Conservation (phyloP, 2,797 vertebrate genomes). For the Pangasius krempfi region DNA sequence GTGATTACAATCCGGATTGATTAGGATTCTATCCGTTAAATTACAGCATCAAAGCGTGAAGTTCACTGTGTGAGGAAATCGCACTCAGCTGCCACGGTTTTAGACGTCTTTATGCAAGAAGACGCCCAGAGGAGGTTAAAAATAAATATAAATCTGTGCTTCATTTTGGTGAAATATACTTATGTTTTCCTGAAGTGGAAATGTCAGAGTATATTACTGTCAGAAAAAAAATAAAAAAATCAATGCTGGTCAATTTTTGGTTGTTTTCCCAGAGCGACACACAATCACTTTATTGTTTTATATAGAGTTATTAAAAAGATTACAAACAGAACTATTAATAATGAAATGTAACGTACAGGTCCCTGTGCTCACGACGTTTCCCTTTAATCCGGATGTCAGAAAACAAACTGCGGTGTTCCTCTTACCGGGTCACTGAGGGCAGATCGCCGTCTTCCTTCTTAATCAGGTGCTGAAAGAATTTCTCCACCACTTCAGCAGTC, state of each 20-base stretch:
- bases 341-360: neutral
- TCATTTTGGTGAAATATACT: neutral
- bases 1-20: too few species aligned
- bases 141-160: neutral
- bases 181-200: neutral
- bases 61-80: too few species aligned
- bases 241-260: neutral
- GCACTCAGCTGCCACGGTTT: too few species aligned
- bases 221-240: too few species aligned
- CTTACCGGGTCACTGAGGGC: conserved; percentile 48
- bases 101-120: too few species aligned
- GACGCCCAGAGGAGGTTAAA: neutral
- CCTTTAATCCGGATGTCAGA: neutral
- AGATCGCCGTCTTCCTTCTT: conserved; percentile 48
- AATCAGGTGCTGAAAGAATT: conserved; percentile 83
- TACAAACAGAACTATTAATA: neutral
- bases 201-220: neutral
- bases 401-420: neutral
- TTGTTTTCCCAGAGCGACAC: neutral
- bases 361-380: neutral
- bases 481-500: conserved; percentile 78
- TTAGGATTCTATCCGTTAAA: too few species aligned
- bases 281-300: neutral
- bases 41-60: too few species aligned
- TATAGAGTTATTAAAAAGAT: neutral